Evolutionary conservation across 2,888 invertebrate species (phyloP).

Genomic region (Toxonevra muliebris): DNA sequence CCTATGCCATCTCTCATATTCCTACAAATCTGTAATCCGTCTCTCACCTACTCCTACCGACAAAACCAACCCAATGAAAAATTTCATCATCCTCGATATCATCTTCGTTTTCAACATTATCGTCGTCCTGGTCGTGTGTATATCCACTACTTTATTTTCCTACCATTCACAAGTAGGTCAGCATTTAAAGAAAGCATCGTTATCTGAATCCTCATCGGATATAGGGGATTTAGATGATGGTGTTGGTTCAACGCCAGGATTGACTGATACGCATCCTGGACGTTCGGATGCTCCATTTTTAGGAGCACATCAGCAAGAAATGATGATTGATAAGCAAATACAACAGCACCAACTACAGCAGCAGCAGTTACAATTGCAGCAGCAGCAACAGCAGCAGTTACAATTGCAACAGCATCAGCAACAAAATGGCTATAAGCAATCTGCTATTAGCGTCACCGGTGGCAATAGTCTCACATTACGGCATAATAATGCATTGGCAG

Average conservation of each 20-base stretch:
- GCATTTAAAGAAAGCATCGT: constrained; percentile 87
- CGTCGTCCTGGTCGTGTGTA: constrained; percentile 3
- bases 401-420: constrained; percentile 49
- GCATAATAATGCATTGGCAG: constrained; percentile 84
- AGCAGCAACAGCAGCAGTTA: constrained; percentile 42
- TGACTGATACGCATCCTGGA: constrained; percentile 64
- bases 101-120: neutral
- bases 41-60: constrained; percentile 6
- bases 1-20: too few species aligned
- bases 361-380: constrained; percentile 45
- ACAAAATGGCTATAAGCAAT: constrained; percentile 57
- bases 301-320: constrained; percentile 55
- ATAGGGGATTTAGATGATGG: constrained; percentile 93
- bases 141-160: neutral
- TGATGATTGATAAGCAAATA: constrained; percentile 51
- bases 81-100: neutral
- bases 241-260: constrained; percentile 68
- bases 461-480: constrained; percentile 76
- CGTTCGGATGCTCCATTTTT: constrained; percentile 65
- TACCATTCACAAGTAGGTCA: constrained; percentile 71
- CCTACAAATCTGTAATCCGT: neutral
- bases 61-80: neutral
- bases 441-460: constrained; percentile 57
- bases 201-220: constrained; percentile 89
- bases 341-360: constrained; percentile 50